phyloP scores from a whole-genome alignment of 2,113 vertebrate genomes.

The Daubentonia madagascariensis region DNA sequence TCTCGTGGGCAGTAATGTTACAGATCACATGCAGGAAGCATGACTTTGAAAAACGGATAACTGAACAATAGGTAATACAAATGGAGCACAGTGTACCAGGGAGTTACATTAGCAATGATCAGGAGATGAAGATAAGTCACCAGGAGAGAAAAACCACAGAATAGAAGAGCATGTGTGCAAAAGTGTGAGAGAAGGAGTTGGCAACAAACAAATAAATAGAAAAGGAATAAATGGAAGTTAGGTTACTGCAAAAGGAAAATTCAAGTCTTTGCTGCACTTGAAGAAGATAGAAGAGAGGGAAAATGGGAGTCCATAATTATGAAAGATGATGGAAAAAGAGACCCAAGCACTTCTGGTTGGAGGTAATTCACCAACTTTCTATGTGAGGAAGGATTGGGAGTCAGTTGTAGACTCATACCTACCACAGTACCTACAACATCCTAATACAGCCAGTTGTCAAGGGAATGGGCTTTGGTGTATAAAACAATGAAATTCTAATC shows the following conservation, averaged over 20 bases:
- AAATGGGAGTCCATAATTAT: neutral
- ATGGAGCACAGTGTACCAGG: neutral
- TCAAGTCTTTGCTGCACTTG: neutral
- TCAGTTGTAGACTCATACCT: neutral
- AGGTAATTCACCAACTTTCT: conserved; percentile 38
- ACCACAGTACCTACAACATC: neutral
- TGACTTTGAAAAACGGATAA: neutral
- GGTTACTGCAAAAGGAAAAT: neutral
- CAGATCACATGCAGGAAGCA: neutral
- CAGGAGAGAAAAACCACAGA: neutral
- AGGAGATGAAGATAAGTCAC: conserved; percentile 3
- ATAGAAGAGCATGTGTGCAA: neutral
- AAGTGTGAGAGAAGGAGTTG: neutral
- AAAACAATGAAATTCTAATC: conserved; percentile 4
- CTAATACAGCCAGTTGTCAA: conserved; percentile 1
- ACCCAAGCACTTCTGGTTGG: neutral
- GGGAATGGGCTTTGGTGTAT: neutral
- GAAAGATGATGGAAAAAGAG: neutral
- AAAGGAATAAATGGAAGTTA: neutral
- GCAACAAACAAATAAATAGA: neutral
- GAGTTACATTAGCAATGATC: neutral
- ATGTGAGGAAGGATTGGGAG: neutral
- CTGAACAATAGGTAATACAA: neutral
- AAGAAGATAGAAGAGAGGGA: neutral
- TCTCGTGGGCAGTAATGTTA: neutral